Evolutionary conservation across 2,888 invertebrate genomes (phyloP), one percentile per base, ranked within the genome.

Genomic region (Polymixis flavicincta): DNA sequence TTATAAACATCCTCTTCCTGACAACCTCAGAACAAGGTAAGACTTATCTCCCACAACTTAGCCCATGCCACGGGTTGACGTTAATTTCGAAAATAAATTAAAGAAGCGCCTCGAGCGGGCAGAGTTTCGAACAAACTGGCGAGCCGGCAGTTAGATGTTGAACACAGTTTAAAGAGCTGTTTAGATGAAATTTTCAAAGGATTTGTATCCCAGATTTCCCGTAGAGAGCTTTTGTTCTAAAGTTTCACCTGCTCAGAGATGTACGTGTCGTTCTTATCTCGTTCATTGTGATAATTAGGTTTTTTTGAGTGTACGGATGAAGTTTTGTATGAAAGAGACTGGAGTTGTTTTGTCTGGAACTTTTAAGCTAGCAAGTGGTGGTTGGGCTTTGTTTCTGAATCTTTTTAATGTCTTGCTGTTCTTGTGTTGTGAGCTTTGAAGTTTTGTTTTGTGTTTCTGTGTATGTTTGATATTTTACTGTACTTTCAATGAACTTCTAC

Each of bases 161-260:
- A 88, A 89, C 89, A 84, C 87, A 90, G 90, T 93, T 93, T 91
- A 90, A 93, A 94, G 91, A 92, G 90, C 89, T 93, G 93, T 94
- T 94, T 94, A 93, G 93, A 91, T 90, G 92, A 91, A 92, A 92
- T 91, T 94, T 93, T 92, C 94, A 95, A 95, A 95, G 94, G 93
- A 92, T 93, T 93, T 92, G 91, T 90, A 90, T 89, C 85, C 86
- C 83, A 85, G 78, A 84, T 85, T 90, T 87, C 85, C 87, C 89
- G 87, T 74, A 88, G 87, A 89, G 83, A 85, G 90, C 89, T 92
- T 92, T 93, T 92, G 93, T 93, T 90, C 75, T n/a, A 71, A 94
- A 93, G 90, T 93, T 93, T 90, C 85, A 91, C 91, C 91, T 92
- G 92, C 81, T 88, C 84, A 78, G 84, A 86, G 88, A 91, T 88